phyloP scores from a whole-genome alignment of 2,797 vertebrate species.

The Rhodeus uyekii region DNA sequence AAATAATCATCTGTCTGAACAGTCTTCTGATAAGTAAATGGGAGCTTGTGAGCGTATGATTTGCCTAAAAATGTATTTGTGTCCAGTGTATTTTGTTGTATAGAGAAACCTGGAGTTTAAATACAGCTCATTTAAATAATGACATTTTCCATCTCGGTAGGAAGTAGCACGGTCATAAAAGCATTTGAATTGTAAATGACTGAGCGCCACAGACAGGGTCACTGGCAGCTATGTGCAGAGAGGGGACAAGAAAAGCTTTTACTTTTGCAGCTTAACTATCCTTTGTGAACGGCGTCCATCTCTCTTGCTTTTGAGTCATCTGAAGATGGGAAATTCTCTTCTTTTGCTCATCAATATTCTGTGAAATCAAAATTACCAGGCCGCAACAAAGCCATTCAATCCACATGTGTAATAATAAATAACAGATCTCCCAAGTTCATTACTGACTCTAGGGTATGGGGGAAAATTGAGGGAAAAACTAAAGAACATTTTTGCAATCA shows the following conservation, averaged over 20 bases:
- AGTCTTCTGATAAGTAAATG: conserved; percentile 14
- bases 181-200: conserved; percentile 66
- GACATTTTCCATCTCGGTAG: conserved; percentile 56
- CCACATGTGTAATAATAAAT: conserved; percentile 70
- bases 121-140: conserved; percentile 51
- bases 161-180: conserved; percentile 54
- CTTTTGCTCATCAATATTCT: conserved; percentile 57
- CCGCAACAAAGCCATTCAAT: conserved; percentile 69
- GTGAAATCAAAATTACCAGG: conserved; percentile 69
- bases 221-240: conserved; percentile 45
- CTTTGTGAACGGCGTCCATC: conserved; percentile 49
- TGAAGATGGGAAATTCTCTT: conserved; percentile 59
- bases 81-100: conserved; percentile 16
- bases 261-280: conserved; percentile 46
- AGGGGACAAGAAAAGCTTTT: conserved; percentile 50
- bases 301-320: conserved; percentile 13
- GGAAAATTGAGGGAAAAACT: conserved; percentile 54
- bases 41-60: conserved; percentile 38
- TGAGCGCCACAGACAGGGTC: conserved; percentile 49
- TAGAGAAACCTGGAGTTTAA: conserved; percentile 23
- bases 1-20: conserved; percentile 33
- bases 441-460: conserved; percentile 62
- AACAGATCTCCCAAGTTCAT: conserved; percentile 67
- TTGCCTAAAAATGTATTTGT: conserved; percentile 38
- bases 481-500: conserved; percentile 52